Evolutionary conservation across 2,113 vertebrate genomes (phyloP), one percentile per base, ranked within the genome.

Genomic region (Phasianus colchicus): DNA sequence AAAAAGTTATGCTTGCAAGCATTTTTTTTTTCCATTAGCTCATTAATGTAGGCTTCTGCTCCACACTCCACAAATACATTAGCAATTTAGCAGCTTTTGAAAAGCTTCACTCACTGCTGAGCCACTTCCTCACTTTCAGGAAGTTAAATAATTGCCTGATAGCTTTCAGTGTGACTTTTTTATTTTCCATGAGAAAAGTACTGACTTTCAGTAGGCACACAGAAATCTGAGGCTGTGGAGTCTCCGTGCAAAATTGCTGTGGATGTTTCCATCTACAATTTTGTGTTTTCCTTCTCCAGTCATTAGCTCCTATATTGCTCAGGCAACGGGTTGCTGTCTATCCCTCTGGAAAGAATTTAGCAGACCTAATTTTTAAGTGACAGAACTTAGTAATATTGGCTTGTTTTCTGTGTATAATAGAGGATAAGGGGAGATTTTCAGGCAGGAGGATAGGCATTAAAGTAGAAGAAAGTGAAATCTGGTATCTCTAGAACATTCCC

Each of bases 61-160:
- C n/a, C 43, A 29, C 45, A 6, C 45, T 81, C 45, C 60, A 57
- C 43, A 65, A 15, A 88, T 65, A 27, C 57, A 48, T 71, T 81
- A 88, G 72, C 88, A 54, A 88, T 72, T 38, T 77, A 61, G 67
- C 69, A 92, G 55, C 79, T 93, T 95, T 96, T 75, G 89, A 74
- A 95, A 95, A 47, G 27, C 38, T 81, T 86, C 54, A 86, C 60
- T n/a, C 34, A 42, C 47, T 80, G 70, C 57, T 81, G 61, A 91
- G 52, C 57, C 73, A 88, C 73, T 95, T 96, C 91, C 89, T 92
- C 75, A 83, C 47, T 81, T 72, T 69, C 83, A 91, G 86, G 79
- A 90, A 92, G 64, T 58, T 76, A 74, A 82, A 52, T 54, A 86
- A 50, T 85, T 79, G 25, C 61, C 85, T 92, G 45, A 15, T 77